Evolutionary conservation across 2,888 invertebrate species (phyloP).

Genomic region (Torymus aiolomorphi): DNA sequence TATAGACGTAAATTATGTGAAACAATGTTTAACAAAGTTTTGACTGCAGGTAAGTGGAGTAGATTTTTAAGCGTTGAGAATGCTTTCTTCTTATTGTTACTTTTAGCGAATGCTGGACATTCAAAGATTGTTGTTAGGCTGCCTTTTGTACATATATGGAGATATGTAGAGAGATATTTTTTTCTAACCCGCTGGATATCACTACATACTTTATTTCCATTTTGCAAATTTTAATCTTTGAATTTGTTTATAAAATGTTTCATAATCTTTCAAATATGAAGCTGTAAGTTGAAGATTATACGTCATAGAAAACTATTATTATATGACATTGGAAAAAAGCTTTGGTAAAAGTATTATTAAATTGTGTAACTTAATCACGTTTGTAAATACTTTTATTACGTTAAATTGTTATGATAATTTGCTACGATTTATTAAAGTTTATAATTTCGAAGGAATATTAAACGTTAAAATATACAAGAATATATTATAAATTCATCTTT

Average conservation of each 20-base stretch:
- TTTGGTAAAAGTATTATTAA: conserved; percentile 25
- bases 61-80: conserved; percentile 5
- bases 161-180: conserved; percentile 32
- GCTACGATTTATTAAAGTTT: too few relatives aligned
- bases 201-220: conserved; percentile 34
- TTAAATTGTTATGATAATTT: neutral
- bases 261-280: neutral
- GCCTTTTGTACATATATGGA: conserved; percentile 39
- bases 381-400: conserved; percentile 31
- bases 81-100: conserved; percentile 43
- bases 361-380: conserved; percentile 13
- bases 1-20: too few relatives aligned
- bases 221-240: conserved; percentile 8
- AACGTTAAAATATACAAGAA: conserved; percentile 11
- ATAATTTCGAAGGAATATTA: neutral
- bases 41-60: neutral
- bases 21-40: conserved; percentile 1
- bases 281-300: neutral
- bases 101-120: conserved; percentile 61
- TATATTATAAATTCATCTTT: neutral
- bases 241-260: neutral
- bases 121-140: conserved; percentile 61
- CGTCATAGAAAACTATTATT: neutral
- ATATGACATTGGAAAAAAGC: conserved; percentile 6
- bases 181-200: conserved; percentile 44